These are phyloP conservation scores for Nyleta sp. DNA, from an alignment of 2,888 invertebrate species.

Conservation along the genomic window DNA sequence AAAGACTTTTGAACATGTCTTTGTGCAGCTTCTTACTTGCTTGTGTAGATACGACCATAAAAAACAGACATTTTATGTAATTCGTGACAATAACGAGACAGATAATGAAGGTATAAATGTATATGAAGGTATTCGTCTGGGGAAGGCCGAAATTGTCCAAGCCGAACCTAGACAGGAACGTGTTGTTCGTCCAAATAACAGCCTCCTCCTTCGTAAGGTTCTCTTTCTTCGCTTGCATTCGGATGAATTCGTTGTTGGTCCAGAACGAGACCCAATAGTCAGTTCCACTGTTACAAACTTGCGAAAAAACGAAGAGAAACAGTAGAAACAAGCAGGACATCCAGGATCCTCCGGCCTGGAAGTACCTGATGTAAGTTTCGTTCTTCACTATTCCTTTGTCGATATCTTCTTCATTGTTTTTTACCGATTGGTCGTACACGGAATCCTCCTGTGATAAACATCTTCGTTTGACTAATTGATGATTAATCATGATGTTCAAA, in stretches of 20 bases:
- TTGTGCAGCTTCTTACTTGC: too few species aligned
- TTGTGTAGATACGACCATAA: too few species aligned
- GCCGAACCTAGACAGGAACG: conserved; percentile 46
- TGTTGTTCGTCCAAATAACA: conserved; percentile 23
- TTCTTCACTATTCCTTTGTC: conserved; percentile 40
- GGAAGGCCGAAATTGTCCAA: conserved; percentile 82
- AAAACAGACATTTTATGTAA: too few species aligned
- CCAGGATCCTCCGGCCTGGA: conserved; percentile 84
- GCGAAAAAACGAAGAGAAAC: conserved; percentile 84
- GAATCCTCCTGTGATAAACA: too few species aligned
- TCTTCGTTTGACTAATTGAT: too few species aligned
- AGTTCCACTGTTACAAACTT: conserved; percentile 86
- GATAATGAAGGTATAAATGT: too few species aligned
- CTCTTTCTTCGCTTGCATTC: conserved; percentile 30
- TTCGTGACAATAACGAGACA: too few species aligned
- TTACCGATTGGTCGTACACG: not conserved
- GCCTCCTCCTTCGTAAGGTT: not conserved
- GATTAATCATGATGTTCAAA: too few species aligned
- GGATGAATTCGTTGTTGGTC: conserved; percentile 78
- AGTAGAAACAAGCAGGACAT: conserved; percentile 83
- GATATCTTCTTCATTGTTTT: conserved; percentile 32
- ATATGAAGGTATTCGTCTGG: too few species aligned
- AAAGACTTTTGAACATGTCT: too few species aligned
- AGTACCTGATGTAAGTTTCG: conserved; percentile 81
- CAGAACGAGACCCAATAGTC: conserved; percentile 91